These are phyloP conservation scores for Netelia melanura DNA, from an alignment of 2,888 invertebrate species.

Conservation along the genomic window DNA sequence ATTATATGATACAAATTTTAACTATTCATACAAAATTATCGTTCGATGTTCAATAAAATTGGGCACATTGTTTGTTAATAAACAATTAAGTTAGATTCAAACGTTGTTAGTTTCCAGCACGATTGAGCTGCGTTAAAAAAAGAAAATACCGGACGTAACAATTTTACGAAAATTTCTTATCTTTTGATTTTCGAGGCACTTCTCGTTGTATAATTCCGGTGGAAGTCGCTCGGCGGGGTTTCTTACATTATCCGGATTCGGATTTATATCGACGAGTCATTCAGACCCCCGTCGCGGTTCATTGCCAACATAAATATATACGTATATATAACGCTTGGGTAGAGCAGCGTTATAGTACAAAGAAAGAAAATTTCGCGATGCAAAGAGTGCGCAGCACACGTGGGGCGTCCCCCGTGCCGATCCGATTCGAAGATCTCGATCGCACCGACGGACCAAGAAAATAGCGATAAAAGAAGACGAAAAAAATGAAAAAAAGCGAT, in stretches of 20 bases:
- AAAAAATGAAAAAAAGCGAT: conserved; percentile 1
- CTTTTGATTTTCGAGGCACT: conserved; percentile 14
- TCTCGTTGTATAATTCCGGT: conserved; percentile 47
- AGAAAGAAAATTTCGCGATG: conserved; percentile 40
- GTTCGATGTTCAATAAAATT: too few species aligned
- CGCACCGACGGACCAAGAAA: conserved; percentile 22
- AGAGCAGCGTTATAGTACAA: conserved; percentile 4
- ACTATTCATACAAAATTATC: neutral
- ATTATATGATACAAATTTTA: neutral
- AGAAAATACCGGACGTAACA: conserved; percentile 13
- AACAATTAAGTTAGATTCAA: too few species aligned
- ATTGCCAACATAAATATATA: conserved; percentile 9
- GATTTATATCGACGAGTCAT: conserved; percentile 66
- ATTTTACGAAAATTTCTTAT: conserved; percentile 23
- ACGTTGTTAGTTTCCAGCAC: too few species aligned
- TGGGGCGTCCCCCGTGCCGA: conserved; percentile 49
- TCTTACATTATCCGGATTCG: conserved; percentile 58
- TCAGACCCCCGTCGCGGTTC: conserved; percentile 48
- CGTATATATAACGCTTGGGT: conserved; percentile 17
- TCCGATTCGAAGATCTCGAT: conserved; percentile 62
- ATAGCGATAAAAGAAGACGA: neutral
- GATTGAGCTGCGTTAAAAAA: neutral
- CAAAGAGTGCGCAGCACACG: conserved; percentile 32
- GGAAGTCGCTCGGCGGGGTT: conserved; percentile 47
- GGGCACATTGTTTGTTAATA: too few species aligned